These are phyloP conservation scores for Anguilla obscura DNA, from an alignment of 2,797 vertebrate genomes.

Conservation along the genomic window DNA sequence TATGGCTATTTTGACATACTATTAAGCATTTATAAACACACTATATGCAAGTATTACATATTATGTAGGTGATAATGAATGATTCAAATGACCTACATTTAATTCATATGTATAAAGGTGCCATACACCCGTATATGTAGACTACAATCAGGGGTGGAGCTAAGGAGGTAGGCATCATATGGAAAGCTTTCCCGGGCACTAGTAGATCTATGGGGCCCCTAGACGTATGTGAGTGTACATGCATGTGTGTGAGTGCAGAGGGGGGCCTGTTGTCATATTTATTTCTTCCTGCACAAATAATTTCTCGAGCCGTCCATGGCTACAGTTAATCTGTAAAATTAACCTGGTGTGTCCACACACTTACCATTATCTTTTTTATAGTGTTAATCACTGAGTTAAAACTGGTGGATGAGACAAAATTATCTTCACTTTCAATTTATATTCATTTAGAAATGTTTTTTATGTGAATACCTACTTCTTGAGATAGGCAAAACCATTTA, in stretches of 20 bases:
- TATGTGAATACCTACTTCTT: neutral
- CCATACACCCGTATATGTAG: no score
- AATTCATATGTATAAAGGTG: no score
- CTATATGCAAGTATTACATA: neutral
- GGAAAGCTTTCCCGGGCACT: neutral
- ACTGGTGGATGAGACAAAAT: neutral
- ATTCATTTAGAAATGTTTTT: neutral
- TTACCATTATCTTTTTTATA: neutral
- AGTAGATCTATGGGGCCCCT: no score
- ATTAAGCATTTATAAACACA: neutral
- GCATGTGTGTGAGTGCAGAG: neutral
- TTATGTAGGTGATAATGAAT: neutral
- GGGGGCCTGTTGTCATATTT: no score
- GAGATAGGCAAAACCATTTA: neutral
- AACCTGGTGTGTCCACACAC: neutral
- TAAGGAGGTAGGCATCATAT: no score
- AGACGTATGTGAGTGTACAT: neutral
- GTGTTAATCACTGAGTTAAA: neutral
- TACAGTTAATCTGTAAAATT: neutral
- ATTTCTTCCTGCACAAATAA: neutral
- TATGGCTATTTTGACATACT: neutral
- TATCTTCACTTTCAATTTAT: neutral
- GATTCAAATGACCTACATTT: neutral
- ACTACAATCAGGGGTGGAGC: no score
- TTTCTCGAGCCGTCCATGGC: neutral